phyloP scores from a whole-genome alignment of 2,113 vertebrate genomes.

The Semicossyphus pulcher region DNA sequence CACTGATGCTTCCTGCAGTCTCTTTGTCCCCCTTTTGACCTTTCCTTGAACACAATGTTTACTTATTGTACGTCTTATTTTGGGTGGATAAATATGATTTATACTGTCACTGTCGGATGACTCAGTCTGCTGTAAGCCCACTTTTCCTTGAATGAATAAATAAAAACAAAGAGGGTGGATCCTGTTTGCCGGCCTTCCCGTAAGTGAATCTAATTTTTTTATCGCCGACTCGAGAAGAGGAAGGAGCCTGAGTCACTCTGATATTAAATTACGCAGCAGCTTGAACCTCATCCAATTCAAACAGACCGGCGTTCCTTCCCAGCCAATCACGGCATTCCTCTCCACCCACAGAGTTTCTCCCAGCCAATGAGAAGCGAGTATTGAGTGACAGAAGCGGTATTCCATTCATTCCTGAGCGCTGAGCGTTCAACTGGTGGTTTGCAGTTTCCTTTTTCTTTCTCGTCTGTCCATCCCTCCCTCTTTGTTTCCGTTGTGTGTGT shows the following conservation, averaged over 20 bases:
- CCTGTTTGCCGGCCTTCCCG: constrained; percentile 46
- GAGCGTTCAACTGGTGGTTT: constrained; percentile 45
- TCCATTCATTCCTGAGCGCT: constrained; percentile 67
- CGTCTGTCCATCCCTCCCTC: constrained; percentile 19
- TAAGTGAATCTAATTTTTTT: constrained; percentile 31
- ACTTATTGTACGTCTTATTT: constrained; percentile 10
- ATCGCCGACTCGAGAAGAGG: constrained; percentile 6
- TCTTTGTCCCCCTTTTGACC: background rate
- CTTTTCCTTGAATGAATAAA: background rate
- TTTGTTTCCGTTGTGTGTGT: background rate
- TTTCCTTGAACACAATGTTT: background rate
- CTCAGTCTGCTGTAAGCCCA: constrained; percentile 5
- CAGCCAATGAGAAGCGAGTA: constrained; percentile 26
- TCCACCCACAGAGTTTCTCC: constrained; percentile 26
- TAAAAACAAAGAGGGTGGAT: background rate
- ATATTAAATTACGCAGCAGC: constrained; percentile 46
- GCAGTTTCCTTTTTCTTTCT: constrained; percentile 35
- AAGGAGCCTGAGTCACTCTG: constrained; percentile 48
- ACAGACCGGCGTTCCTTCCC: background rate
- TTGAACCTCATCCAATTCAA: constrained; percentile 61
- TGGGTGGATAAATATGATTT: background rate
- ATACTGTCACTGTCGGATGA: constrained; percentile 22
- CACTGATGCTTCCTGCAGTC: background rate
- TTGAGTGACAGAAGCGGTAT: constrained; percentile 37
- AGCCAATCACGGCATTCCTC: constrained; percentile 52